Base-by-base conservation (phyloP, 2,113 vertebrate genomes). In the Alces alces region DNA sequence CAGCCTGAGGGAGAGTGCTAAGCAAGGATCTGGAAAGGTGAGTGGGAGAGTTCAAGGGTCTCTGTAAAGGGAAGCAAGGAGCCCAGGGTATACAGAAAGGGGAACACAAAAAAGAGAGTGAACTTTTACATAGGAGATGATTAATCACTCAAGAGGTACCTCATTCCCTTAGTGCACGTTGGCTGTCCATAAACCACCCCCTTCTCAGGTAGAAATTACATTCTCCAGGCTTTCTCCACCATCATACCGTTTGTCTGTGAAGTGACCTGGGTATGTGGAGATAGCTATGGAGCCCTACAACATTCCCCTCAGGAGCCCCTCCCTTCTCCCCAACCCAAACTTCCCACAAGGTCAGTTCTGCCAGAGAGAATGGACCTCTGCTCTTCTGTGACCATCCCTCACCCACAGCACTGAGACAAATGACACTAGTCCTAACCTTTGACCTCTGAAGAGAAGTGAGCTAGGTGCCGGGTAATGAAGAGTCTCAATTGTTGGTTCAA, bases 381-480 rank as follows among this genome's bases (percentile, higher is more conserved):
- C 76, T 78, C 61, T 70, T 96, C 86, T 30, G 52, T 91, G 66
- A 95, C 50, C 95, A 94, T 52, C 96, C 58, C 50, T 92, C 85
- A 93, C 86, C 95, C 87, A 95, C 84, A 97, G 39, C 36, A 97
- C 27, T 58, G 88, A 97, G 70, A 98, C 52, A 97, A 97, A 97
- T 86, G 45, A 89, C 27, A 78, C 39, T 93, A 61, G 50, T 96
- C 86, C 99, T 99, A 98, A 99, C 99, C 99, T 99, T 99, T 99
- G 98, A 99, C 99, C 97, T 99, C 99, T 88, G 99, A 99, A 8
- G 99, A 99, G 98, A 99, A 99, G 89, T 99, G 99, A 70, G 99
- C 99, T 30, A 99, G 99, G 94, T 99, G 99, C 89, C 99, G 98
- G 12, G 99, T 99, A 96, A 99, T 99, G 78, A 99, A 99, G 96